Conservation (phyloP, 1,140 invertebrate genomes). For the Megalonaias nervosa region DNA sequence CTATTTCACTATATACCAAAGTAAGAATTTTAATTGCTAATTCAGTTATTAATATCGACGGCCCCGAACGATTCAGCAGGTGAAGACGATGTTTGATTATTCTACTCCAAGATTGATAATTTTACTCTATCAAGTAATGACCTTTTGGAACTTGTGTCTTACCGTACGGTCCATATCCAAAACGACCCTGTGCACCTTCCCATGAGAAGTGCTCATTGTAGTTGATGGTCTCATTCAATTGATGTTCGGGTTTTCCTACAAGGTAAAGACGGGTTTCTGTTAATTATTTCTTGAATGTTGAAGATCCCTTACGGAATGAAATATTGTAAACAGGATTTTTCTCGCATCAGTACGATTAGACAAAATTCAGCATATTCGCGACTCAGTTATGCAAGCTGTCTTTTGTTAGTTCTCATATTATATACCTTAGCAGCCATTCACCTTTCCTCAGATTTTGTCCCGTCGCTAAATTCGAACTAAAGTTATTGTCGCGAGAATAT, state of each 20-base stretch:
- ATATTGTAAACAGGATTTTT: too few species aligned
- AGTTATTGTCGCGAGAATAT: too few species aligned
- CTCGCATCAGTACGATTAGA: background rate
- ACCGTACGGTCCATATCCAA: constrained; percentile 78
- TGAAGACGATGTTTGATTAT: too few species aligned
- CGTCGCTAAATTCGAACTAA: constrained; percentile 76
- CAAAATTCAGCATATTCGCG: too few species aligned
- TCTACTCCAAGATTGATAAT: too few species aligned
- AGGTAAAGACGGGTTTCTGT: constrained; percentile 75
- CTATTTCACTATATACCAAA: too few species aligned
- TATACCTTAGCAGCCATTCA: constrained; percentile 94
- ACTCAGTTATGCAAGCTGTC: too few species aligned
- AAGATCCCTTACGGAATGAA: too few species aligned
- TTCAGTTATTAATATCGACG: too few species aligned
- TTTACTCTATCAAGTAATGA: background rate
- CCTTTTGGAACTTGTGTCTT: constrained; percentile 14
- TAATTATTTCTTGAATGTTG: background rate
- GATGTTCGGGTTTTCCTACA: constrained; percentile 79
- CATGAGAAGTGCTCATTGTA: constrained; percentile 97
- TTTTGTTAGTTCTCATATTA: background rate
- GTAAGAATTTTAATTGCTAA: constrained; percentile 83
- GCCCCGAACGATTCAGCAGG: too few species aligned
- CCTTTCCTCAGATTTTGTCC: constrained; percentile 92
- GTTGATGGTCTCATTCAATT: constrained; percentile 84
- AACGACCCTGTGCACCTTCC: constrained; percentile 78